Percentiles rank a stretch among this genome's conserved stretches.
phyloP scores from a whole-genome alignment of 2,888 invertebrate species.

The Charanyca ferruginea region DNA sequence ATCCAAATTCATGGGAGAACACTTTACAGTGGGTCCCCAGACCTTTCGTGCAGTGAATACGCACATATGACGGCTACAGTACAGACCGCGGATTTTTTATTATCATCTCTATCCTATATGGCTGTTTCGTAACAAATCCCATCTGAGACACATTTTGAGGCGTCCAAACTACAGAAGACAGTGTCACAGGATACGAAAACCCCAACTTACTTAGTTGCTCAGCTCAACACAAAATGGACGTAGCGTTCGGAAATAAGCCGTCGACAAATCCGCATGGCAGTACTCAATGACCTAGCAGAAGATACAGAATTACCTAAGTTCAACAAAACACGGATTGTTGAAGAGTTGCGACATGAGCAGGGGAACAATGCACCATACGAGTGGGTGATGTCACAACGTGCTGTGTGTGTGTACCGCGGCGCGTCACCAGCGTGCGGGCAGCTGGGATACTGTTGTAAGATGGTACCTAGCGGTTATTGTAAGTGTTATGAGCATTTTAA shows the following conservation, averaged over 20 bases:
- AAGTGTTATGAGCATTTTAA: conserved; percentile 12
- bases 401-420: conserved; percentile 20
- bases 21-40: conserved; percentile 4
- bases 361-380: conserved; percentile 49
- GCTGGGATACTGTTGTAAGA: conserved; percentile 3
- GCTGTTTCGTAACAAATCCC: neutral
- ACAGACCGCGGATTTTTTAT: neutral
- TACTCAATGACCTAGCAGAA: conserved; percentile 45
- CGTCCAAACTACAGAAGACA: conserved; percentile 23
- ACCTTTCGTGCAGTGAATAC: neutral
- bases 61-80: neutral
- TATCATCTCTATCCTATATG: too few species aligned
- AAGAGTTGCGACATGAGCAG: conserved; percentile 33
- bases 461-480: conserved; percentile 7
- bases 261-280: conserved; percentile 39
- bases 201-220: conserved; percentile 10
- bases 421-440: conserved; percentile 17
- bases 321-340: conserved; percentile 22
- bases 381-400: conserved; percentile 42
- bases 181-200: conserved; percentile 23
- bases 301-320: conserved; percentile 33
- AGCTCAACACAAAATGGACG: conserved; percentile 43
- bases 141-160: neutral
- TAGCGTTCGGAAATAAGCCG: conserved; percentile 43
- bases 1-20: conserved; percentile 18